Base-by-base conservation (phyloP, 2,797 vertebrate species). In the Melanotaenia parkinsoni region DNA sequence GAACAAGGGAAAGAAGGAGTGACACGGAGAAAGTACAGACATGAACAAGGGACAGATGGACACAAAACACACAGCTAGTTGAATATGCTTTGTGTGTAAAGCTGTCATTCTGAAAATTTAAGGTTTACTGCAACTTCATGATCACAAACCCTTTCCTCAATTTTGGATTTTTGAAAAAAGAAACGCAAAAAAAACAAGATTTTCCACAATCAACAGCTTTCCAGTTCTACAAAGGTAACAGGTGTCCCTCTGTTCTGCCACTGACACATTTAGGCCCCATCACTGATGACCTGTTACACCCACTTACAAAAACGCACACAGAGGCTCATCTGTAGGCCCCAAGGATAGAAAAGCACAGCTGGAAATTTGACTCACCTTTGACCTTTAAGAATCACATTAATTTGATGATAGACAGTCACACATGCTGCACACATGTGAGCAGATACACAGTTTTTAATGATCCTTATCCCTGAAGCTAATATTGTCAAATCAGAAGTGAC, bases 321-420 rank as follows among this genome's bases (percentile, higher is more conserved):
- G 59, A 63, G 24, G 61, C 20, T n/a, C 3, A 43, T 77, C 70
- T 72, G 56, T 13, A 9, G 56, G 47, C 82, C 68, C 82, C 66
- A 73, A 59, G 60, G 61, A 73, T 72, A 76, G 59, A 64, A 64
- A 78, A 72, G 79, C 53, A 0, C 84, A 91, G 88, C 86, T 91
- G 86, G 79, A 76, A 74, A 73, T 83, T 66, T 51, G 37, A 22
- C 7, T 82, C 45, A 77, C 88, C 88, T 90, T 86, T 90, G 87
- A 87, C 83, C 84, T 33, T 68, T 38, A 8, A 54, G 74, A 72
- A 57, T 70, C 64, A 65, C 32, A 53, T 32, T 86, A 70, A 89
- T 88, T 81, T 69, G 47, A 85, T 83, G 65, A 37, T n/a, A 57
- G 33, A 53, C 57, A 72, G 30, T 71, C 50, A 24, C 59, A 70